Evolutionary conservation across 2,113 vertebrate species (phyloP), one percentile per base, ranked within the genome.

Genomic region (Hydrolagus affinis): DNA sequence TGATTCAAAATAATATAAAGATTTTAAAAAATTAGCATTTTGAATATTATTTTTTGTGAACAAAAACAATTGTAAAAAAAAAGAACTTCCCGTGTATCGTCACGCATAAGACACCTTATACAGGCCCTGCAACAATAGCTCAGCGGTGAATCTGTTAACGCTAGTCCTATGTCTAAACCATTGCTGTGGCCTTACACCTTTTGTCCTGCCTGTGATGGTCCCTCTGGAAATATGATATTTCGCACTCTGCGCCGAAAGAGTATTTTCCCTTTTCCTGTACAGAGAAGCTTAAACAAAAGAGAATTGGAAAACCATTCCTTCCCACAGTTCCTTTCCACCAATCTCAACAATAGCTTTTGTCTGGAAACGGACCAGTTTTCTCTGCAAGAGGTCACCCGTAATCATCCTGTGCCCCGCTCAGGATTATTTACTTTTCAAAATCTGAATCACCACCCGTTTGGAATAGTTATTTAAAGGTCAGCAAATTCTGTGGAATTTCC

Each of bases 211-310:
- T 91, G 87, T 92, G 90, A 87, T 87, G 88, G 90, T 94, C 94
- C 92, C 90, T 87, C 85, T 94, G 93, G 92, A 95, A 94, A 90
- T 93, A 95, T 93, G 91, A 94, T 93, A 83, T 95, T 92, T 93
- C 89, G 93, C 88, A 85, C 89, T 90, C 87, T 57, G 78, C 92
- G 90, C 87, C 89, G 87, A 92, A 90, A 88, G 93, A 93, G 92
- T 56, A 90, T 93, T 94, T 94, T 94, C 91, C 91, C 87, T 93
- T 94, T 93, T 94, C 93, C 93, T 94, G 92, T 92, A 87, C 90
- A 90, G 78, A 83, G 92, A 93, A 89, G 87, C 88, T 86, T 87
- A 92, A 92, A 92, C 92, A 93, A 94, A 93, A 91, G 88, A 91
- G 80, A 89, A 91, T 83, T 85, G 68, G 21, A 85, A 86, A 90